Base-by-base conservation (phyloP, 2,113 vertebrate species). In the Eubucco bourcierii region DNA sequence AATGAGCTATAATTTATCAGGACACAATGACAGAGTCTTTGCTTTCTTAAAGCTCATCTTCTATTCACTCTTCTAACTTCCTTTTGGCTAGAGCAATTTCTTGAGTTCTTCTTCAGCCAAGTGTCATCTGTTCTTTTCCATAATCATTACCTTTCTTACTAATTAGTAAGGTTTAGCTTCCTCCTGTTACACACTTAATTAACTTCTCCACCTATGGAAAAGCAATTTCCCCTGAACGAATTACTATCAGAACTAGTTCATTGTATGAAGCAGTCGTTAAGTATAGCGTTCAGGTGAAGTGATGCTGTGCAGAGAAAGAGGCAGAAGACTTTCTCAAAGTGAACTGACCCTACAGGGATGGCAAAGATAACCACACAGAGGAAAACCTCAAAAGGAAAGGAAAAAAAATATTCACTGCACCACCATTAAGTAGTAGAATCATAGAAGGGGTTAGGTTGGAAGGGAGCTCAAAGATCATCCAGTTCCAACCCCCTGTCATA, bases 201-300 rank as follows among this genome's bases (percentile, higher is more conserved):
- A 96, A 95, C 94, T 95, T 93, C 81, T 92, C 75, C 94, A 94
- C 94, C 95, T 96, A 89, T 96, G 94, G 84, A 96, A 96, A 96
- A 89, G 90, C 79, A 94, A 96, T 96, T 95, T 96, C 91, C 94
- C 81, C 94, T 58, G 61, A 90, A 96, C 20, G 68, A 94, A 94
- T 93, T 95, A 65, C 90, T 46, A 90, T 82, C 90, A 93, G 47
- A 84, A 55, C 71, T 81, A 80, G 76, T 94, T 71, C 92, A 93
- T 94, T 76, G 87, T 77, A 89, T 92, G 87, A 95, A 58, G 87
- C 53, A 74, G 67, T 85, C 95, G 75, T 74, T 74, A 96, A 95
- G 74, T 83, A 67, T 50, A 93, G 72, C 80, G 65, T 79, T 87
- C 75, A 61, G 44, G 82, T 44, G 75, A 47, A 90, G 83, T 67